Percentiles rank a stretch among this genome's conserved stretches.
Evolutionary conservation across 2,113 vertebrate genomes (phyloP).

Genomic region (Xenopus borealis): DNA sequence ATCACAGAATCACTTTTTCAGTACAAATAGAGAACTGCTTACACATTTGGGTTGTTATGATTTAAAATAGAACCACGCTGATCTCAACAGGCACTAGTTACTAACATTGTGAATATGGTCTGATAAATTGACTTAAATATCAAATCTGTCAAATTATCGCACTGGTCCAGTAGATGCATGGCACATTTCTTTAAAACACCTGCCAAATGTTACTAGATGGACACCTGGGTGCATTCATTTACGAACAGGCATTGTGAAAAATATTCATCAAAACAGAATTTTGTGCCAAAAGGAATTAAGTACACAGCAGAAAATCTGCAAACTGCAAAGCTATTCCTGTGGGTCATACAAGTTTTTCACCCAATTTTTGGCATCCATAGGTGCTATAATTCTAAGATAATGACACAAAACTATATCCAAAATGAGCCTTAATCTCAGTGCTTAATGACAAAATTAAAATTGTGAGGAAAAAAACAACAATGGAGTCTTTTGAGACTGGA

Average conservation of each 20-base stretch:
- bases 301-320: conserved; percentile 28
- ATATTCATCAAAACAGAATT: conserved; percentile 36
- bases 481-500: conserved; percentile 17
- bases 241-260: conserved; percentile 32
- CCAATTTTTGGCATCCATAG: conserved; percentile 31
- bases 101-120: conserved; percentile 24
- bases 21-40: no score
- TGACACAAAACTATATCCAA: conserved; percentile 34
- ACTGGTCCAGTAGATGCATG: conserved; percentile 28
- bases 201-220: conserved; percentile 38
- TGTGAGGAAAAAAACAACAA: conserved; percentile 33
- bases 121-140: conserved; percentile 37
- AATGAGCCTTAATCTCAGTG: conserved; percentile 33
- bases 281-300: conserved; percentile 39
- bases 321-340: conserved; percentile 13
- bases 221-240: conserved; percentile 40
- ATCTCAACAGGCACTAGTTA: conserved; percentile 26
- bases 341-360: conserved; percentile 18
- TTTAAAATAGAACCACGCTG: background rate
- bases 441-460: conserved; percentile 36
- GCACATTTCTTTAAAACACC: conserved; percentile 18
- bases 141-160: conserved; percentile 37
- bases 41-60: no score
- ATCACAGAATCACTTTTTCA: no score
- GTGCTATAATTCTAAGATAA: conserved; percentile 35